Evolutionary conservation across 2,797 vertebrate genomes (phyloP).

Genomic region (Cuculus canorus): DNA sequence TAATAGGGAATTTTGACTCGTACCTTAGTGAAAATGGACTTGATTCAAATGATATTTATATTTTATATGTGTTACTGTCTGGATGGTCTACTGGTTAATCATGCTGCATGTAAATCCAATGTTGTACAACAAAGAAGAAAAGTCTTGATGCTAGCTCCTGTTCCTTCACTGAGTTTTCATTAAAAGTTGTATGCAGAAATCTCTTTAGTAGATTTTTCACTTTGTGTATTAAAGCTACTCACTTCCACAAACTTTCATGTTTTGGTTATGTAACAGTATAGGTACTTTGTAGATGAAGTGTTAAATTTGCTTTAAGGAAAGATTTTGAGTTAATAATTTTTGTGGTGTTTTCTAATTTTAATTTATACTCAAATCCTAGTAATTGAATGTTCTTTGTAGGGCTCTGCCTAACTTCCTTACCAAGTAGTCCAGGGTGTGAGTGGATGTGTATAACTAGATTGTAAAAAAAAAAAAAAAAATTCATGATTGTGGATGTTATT

Average conservation of each 20-base stretch:
- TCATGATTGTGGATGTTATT: neutral
- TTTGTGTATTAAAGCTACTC: neutral
- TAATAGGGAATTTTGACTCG: conserved; percentile 29
- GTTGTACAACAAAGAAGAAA: conserved; percentile 49
- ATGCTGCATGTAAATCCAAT: conserved; percentile 67
- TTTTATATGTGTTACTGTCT: conserved; percentile 56
- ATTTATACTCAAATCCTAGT: neutral
- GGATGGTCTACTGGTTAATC: conserved; percentile 38
- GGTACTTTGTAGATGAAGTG: neutral
- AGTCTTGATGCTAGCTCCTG: conserved; percentile 40
- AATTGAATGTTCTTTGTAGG: neutral
- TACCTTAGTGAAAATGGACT: conserved; percentile 41
- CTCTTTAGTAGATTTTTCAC: conserved; percentile 64
- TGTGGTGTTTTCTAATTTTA: neutral
- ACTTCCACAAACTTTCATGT: neutral
- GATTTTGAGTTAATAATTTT: neutral
- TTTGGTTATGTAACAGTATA: neutral
- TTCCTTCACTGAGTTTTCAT: conserved; percentile 61
- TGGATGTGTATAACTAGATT: fast-evolving
- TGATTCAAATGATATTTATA: conserved; percentile 20
- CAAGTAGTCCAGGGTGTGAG: too few species aligned
- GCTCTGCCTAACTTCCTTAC: neutral
- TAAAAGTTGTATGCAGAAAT: conserved; percentile 70
- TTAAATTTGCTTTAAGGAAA: neutral
- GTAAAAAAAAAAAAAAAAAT: neutral